A percentile compares a stretch with the other conserved stretches of the same genome.
Conservation (phyloP, 2,113 vertebrate species). For the Penelope pileata region DNA sequence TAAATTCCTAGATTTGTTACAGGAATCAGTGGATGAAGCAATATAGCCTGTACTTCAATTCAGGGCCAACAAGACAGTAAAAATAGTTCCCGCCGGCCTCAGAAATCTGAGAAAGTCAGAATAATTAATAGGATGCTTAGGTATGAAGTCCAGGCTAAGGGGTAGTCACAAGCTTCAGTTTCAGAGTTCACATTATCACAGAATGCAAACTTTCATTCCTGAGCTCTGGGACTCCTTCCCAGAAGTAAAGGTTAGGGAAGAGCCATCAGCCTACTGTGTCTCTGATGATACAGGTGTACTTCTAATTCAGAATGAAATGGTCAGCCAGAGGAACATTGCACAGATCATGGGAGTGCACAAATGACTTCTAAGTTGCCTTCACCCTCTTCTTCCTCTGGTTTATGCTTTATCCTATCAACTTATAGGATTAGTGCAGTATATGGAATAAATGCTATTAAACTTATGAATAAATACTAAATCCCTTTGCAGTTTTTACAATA, state of each 20-base stretch:
- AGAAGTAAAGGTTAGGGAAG: background rate
- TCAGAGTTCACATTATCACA: background rate
- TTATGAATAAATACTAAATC: background rate
- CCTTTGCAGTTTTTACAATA: background rate
- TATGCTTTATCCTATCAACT: background rate
- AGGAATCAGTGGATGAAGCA: background rate
- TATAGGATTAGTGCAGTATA: background rate
- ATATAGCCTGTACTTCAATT: rapidly evolving
- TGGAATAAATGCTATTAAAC: background rate
- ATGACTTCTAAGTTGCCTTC: background rate
- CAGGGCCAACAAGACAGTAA: background rate
- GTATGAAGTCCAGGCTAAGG: background rate
- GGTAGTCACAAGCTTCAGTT: background rate
- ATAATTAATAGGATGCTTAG: background rate
- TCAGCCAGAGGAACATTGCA: background rate
- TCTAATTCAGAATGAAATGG: background rate
- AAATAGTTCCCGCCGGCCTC: background rate
- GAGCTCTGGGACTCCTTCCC: background rate
- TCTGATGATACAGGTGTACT: background rate
- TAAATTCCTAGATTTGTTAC: background rate
- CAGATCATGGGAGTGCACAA: background rate
- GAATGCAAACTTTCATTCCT: background rate
- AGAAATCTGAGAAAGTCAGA: background rate
- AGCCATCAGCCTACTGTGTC: rapidly evolving
- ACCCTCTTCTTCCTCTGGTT: background rate